These are phyloP conservation scores for Smittia sp. DNA, from an alignment of 2,888 invertebrate species.

Conservation along the genomic window DNA sequence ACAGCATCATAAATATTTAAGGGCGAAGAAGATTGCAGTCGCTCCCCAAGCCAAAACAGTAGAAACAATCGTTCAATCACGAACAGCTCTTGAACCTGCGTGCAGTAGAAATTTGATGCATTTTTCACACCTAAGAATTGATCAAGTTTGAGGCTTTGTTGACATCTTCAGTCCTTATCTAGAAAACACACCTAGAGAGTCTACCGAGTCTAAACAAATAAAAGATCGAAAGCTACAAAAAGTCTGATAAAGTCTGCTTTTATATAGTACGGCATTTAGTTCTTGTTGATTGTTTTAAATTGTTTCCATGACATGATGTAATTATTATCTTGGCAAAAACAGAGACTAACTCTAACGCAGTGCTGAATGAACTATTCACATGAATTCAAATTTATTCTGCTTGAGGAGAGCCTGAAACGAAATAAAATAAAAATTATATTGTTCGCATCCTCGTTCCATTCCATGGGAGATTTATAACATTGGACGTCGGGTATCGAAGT, in stretches of 20 bases:
- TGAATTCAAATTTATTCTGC: constrained; percentile 16
- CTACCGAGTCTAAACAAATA: no score
- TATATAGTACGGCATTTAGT: neutral
- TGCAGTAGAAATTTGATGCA: no score
- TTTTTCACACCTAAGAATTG: no score
- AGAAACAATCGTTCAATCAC: neutral
- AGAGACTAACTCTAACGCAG: neutral
- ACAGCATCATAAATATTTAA: neutral
- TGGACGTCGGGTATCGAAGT: no score
- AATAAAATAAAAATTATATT: constrained; percentile 29
- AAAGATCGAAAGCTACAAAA: no score
- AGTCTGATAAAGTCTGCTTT: no score
- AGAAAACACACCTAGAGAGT: no score
- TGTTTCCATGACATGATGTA: neutral
- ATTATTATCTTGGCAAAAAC: neutral
- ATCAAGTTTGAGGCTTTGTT: neutral
- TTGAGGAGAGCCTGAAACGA: constrained; percentile 1
- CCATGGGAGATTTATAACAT: no score
- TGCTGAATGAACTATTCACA: constrained; percentile 12
- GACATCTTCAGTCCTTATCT: no score
- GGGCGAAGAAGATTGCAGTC: neutral
- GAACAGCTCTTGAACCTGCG: no score
- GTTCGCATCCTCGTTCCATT: neutral
- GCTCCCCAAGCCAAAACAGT: neutral
- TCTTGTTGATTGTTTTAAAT: constrained; percentile 13